Base-by-base conservation (phyloP, 2,888 invertebrate species). In the Archaeoteleia sp. region DNA sequence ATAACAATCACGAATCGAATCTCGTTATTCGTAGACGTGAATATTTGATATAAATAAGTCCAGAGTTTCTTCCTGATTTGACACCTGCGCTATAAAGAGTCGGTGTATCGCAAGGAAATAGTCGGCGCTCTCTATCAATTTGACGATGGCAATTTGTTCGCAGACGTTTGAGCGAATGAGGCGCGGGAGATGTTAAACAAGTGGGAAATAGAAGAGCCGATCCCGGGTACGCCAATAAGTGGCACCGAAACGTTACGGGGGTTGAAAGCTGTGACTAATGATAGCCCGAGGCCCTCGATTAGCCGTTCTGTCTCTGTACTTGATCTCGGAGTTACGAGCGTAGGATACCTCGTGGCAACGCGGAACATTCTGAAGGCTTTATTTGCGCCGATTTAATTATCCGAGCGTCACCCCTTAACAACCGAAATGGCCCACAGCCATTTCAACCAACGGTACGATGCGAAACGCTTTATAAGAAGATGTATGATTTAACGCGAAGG, bases 331-430 rank as follows among this genome's bases (percentile, higher is more conserved):
- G 71, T 72, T 67, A 70, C 74, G 68, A 69, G 70, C 57, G 54
- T 46, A 37, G 15, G 25, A 70, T 69, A 73, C 69, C 72, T 70
- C 37, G 37, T 67, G 69, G 74, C 74, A 67, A 73, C 45, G 60
- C 67, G 60, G n/a, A 30, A 17, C 46, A 46, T 45, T 77, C 72
- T 74, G 68, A 78, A 73, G 77, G 74, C 78, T 80, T 72, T 84
- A 78, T 84, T 84, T 83, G 77, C 82, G 69, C 60, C 77, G 75
- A 78, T 80, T 83, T 84, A 84, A 84, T 84, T 83, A 82, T 80
- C 79, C 72, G 72, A 69, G 74, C 74, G 69, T 69, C 68, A 69
- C 68, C 68, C 63, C 49, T 37, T 57, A 62, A 48, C 65, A 53
- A 25, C 14, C 55, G 48, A 49, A 35, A 39, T 43, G 34, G 57